These are phyloP conservation scores for Dimorphilus gyrociliatus DNA, from an alignment of 2,888 invertebrate genomes.

Conservation along the genomic window DNA sequence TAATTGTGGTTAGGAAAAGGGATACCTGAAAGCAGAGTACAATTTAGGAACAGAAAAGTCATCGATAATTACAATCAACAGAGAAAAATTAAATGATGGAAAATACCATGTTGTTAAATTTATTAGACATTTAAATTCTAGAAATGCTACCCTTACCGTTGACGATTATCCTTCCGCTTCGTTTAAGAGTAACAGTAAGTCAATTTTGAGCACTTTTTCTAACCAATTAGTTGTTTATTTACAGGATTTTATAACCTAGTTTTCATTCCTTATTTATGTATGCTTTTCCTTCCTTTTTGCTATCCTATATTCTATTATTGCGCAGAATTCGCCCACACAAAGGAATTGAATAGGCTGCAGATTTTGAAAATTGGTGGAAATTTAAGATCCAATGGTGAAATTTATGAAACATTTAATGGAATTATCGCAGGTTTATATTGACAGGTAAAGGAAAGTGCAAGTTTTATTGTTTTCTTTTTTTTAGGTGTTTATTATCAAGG, in stretches of 20 bases:
- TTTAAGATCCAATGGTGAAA: constrained; percentile 8
- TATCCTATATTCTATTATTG: too few species aligned
- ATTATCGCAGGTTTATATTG: constrained; percentile 33
- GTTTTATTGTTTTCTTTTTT: too few species aligned
- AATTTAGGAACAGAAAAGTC: constrained; percentile 20
- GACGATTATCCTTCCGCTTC: constrained; percentile 16
- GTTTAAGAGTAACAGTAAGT: too few species aligned
- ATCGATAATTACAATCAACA: constrained; percentile 10
- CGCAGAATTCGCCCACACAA: too few species aligned
- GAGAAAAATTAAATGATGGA: constrained; percentile 22
- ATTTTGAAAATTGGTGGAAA: constrained; percentile 22
- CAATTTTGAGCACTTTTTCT: too few species aligned
- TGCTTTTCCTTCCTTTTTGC: too few species aligned
- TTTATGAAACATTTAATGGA: constrained; percentile 18
- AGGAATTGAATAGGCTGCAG: constrained; percentile 16
- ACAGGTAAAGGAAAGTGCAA: too few species aligned
- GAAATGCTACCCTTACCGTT: constrained; percentile 21
- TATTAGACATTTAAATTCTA: constrained; percentile 17
- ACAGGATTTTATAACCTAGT: too few species aligned
- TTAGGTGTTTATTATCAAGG: too few species aligned
- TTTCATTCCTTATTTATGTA: too few species aligned
- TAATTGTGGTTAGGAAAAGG: constrained; percentile 24
- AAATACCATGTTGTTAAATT: constrained; percentile 28
- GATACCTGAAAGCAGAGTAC: constrained; percentile 22
- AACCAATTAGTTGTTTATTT: too few species aligned